These are phyloP conservation scores for Periophthalmodon schlosseri DNA, from an alignment of 2,113 vertebrate genomes.

Conservation along the genomic window DNA sequence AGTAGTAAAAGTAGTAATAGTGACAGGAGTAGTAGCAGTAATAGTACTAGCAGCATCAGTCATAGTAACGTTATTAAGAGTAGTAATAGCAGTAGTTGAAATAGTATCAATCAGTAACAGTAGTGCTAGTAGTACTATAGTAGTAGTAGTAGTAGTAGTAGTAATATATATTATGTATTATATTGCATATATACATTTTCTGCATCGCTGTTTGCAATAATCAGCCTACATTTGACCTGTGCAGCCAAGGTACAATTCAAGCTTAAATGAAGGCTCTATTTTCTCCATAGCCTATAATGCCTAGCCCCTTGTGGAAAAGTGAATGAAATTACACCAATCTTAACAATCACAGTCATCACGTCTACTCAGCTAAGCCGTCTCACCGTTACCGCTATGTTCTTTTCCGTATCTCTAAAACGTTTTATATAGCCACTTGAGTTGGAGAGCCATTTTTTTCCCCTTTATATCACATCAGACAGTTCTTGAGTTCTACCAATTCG, in stretches of 20 bases:
- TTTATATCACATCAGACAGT: background rate
- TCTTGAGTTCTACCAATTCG: constrained; percentile 13
- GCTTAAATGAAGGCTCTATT: constrained; percentile 15
- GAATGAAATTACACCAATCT: constrained; percentile 59
- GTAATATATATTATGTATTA: too few species aligned
- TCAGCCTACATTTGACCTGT: constrained; percentile 20
- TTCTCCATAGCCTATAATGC: background rate
- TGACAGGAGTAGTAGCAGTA: too few species aligned
- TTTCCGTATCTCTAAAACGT: constrained; percentile 21
- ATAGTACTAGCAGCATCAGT: too few species aligned
- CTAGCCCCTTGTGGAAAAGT: constrained; percentile 26
- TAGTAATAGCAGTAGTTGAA: too few species aligned
- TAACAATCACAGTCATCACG: constrained; percentile 57
- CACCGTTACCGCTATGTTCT: background rate
- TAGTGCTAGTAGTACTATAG: too few species aligned
- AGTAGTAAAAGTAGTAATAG: too few species aligned
- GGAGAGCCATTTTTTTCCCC: constrained; percentile 25
- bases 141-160: too few species aligned
- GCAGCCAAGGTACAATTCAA: background rate
- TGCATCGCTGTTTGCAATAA: background rate
- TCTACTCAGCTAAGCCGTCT: constrained; percentile 36
- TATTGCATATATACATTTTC: background rate
- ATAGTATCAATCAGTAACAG: too few species aligned
- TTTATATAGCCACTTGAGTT: constrained; percentile 53
- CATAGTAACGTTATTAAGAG: too few species aligned